Percentiles rank a stretch among this genome's conserved stretches.
phyloP scores from a whole-genome alignment of 1,140 invertebrate species.

The Meloidogyne floridensis region DNA sequence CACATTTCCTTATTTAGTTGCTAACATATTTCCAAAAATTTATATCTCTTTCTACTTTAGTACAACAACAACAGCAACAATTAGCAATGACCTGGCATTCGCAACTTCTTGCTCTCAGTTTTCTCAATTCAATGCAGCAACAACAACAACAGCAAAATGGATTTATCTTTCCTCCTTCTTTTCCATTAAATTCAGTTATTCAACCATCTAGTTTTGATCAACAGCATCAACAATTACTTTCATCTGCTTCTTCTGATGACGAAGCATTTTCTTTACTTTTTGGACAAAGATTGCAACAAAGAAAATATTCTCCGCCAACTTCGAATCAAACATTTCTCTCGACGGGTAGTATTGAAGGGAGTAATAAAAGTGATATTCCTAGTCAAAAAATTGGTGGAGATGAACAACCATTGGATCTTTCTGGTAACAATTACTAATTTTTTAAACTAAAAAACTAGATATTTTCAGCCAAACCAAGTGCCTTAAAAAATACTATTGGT shows the following conservation, averaged over 20 bases:
- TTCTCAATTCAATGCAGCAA: not conserved
- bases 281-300: not conserved
- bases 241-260: constrained; percentile 16
- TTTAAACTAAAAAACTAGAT: not conserved
- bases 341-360: not conserved
- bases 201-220: constrained; percentile 11
- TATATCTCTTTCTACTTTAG: not conserved
- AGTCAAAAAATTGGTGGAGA: not conserved
- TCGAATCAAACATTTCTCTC: not conserved
- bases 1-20: too few relatives aligned
- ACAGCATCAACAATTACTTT: not conserved
- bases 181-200: not conserved
- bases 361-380: not conserved
- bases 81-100: not conserved
- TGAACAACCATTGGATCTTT: constrained; percentile 6
- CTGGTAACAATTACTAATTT: not conserved
- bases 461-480: not conserved
- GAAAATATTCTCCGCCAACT: constrained; percentile 8
- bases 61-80: not conserved
- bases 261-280: constrained; percentile 16
- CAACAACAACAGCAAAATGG: not conserved
- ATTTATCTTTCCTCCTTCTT: not conserved
- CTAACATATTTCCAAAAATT: too few relatives aligned
- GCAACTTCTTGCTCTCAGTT: not conserved
- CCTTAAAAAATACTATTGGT: not conserved